Evolutionary conservation across 2,113 vertebrate genomes (phyloP).

Genomic region (Nestor notabilis): DNA sequence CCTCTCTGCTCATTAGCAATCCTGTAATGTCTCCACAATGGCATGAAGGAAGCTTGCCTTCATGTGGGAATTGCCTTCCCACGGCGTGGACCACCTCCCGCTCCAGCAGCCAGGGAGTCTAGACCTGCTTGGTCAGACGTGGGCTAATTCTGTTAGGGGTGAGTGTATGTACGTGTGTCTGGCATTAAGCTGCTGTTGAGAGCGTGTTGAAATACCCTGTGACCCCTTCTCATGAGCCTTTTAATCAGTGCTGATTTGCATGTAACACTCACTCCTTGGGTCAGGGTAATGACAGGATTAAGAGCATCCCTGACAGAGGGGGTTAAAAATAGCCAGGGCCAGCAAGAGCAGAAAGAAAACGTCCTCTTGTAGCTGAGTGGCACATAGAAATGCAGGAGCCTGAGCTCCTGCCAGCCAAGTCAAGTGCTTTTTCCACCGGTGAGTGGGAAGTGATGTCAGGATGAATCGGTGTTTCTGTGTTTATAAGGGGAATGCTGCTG

Average conservation of each 20-base stretch:
- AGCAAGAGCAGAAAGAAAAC: not conserved
- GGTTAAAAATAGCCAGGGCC: not conserved
- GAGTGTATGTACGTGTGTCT: not conserved
- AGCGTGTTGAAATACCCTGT: not conserved
- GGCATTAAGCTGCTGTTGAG: not conserved
- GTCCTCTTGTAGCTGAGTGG: not conserved
- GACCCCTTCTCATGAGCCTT: not conserved
- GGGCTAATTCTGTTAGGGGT: not conserved
- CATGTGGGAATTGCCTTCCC: not conserved
- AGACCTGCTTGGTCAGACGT: accelerated
- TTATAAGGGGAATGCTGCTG: not conserved
- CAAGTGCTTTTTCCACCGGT: not conserved
- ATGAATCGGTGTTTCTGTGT: accelerated
- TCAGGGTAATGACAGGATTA: not conserved
- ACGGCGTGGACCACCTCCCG: accelerated
- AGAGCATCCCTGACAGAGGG: not conserved
- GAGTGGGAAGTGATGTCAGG: not conserved
- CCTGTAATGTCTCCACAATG: accelerated
- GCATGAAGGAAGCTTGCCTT: not conserved
- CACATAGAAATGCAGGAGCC: accelerated
- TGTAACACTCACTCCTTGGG: not conserved
- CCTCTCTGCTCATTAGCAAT: not conserved
- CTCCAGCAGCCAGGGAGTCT: accelerated
- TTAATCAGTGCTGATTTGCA: not conserved
- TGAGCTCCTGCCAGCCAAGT: not conserved